Base-by-base conservation (phyloP, 2,113 vertebrate species). In the Etheostoma spectabile region DNA sequence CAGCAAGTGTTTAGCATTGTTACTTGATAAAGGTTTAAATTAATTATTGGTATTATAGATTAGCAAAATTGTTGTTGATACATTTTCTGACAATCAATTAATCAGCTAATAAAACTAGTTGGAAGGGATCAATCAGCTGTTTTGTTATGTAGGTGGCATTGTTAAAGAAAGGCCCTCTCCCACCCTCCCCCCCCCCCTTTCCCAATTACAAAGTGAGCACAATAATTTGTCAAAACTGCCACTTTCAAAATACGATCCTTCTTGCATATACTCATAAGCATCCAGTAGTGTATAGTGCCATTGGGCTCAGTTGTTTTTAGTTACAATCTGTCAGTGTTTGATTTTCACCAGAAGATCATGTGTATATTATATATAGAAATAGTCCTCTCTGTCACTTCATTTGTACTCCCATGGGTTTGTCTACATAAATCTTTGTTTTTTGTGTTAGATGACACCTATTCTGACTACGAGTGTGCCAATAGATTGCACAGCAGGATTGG, bases 401-500 rank as follows among this genome's bases (percentile, higher is more conserved):
- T 77, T 89, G 79, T 48, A 59, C 73, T 33, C 14, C 65, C 70
- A 64, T 77, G 42, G 74, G 67, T 65, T 56, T 42, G 15, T 82
- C 66, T 53, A 10, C 45, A 64, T 33, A 51, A 46, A 14, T 80
- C 59, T 84, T 70, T 88, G 70, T 80, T 76, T 53, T 48, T 57
- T 57, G 38, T 69, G 60, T 76, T 61, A 63, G 60, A 45, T 82
- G 74, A 83, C 66, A 80, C 82, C 59, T 49, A 13, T 76, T 72
- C 68, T 75, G 56, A 66, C 69, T 81, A 18, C 10, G 52, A 75
- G 52, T 38, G 16, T 57, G 74, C 56, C 22, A 27, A 10, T 62
- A 79, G 61, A 74, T 77, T 84, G 53, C 33, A 2, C 73, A 68
- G 80, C 68, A 60, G 79, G 79, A 85, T 67, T 78, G 82, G 78